Evolutionary conservation across 2,888 invertebrate species (phyloP), one percentile per base, ranked within the genome.

Genomic region (Micropterix aruncella): DNA sequence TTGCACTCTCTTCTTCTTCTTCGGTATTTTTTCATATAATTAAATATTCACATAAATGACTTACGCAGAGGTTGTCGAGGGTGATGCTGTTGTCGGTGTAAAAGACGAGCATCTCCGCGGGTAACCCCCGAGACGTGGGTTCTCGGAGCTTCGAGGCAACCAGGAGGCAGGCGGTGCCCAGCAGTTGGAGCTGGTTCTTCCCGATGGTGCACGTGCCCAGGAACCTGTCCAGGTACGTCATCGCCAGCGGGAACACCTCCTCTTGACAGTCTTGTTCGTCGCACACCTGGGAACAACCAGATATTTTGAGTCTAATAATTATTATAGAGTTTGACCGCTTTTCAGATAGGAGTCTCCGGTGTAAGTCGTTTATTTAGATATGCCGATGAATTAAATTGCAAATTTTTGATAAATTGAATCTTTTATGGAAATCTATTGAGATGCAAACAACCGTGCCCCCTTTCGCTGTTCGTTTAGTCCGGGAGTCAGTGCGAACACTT

Each of bases 81-180:
- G 82, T 81, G 70, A 95, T 85, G 70, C 92, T 93, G 67, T 91
- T 84, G 61, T 93, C 95, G 45, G 95, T 94, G 72, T 93, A 95
- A 68, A 83, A 85, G 57, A 92, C 86, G 55, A 96, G 79, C 46
- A 83, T 75, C 51, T 88, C 83, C 1, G 85, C 83, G 16, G 83
- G 76, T 48, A 88, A 66, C 14, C 92, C 90, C 49, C 77, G 74
- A 43, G 74, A 69, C 51, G 72, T 72, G 4, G 92, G 83, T 62
- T 95, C 93, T 52, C 92, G 79, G 51, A 96, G 71, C 69, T 97
- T 97, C 45, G 93, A 93, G 19, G 94, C 91, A 54, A 97, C 72
- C 56, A 96, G 77, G 56, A 96, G 77, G 63, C 94, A 94, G 37
- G 89, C 86, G 18, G 94, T 86, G 48, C 92, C 95, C 57, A 96